Percentiles rank a stretch among this genome's conserved stretches.
These are phyloP conservation scores for Eumerus sabulonum DNA, from an alignment of 2,888 invertebrate genomes.

Conservation along the genomic window DNA sequence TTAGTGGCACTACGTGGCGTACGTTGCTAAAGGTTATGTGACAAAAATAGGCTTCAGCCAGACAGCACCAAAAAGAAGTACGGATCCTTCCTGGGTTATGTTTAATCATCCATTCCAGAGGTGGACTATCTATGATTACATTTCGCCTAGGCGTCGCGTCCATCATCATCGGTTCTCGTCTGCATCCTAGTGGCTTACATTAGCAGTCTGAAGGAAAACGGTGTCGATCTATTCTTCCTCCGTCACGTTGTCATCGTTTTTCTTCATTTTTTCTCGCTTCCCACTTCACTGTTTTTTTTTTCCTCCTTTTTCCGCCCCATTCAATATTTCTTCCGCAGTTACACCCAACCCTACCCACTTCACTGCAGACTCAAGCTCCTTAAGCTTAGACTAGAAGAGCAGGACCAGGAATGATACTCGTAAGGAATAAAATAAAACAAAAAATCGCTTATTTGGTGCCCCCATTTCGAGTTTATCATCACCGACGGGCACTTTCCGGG, in stretches of 20 bases:
- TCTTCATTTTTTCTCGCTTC: neutral
- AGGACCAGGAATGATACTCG: too few species aligned
- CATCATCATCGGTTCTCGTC: slow-evolving; percentile 3
- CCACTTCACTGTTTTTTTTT: neutral
- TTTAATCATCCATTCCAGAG: slow-evolving; percentile 50
- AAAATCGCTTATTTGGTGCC: slow-evolving; percentile 21
- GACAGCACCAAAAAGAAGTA: slow-evolving; percentile 15
- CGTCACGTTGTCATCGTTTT: too few species aligned
- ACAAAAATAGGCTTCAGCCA: slow-evolving; percentile 16
- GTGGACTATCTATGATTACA: slow-evolving; percentile 51
- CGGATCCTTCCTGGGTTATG: slow-evolving; percentile 1
- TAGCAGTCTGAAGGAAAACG: slow-evolving; percentile 28
- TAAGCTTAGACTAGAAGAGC: too few species aligned
- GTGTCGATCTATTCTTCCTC: slow-evolving; percentile 8
- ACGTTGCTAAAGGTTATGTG: slow-evolving; percentile 38
- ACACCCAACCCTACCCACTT: slow-evolving; percentile 10
- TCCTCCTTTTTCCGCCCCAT: neutral
- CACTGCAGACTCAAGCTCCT: too few species aligned
- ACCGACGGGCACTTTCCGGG: slow-evolving; percentile 15
- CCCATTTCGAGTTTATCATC: slow-evolving; percentile 21
- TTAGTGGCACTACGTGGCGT: slow-evolving; percentile 42
- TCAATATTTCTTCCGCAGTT: neutral
- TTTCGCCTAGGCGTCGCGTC: slow-evolving; percentile 21
- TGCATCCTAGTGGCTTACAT: slow-evolving; percentile 2
- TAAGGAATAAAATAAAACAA: neutral